Percentiles rank a stretch among this genome's conserved stretches.
Evolutionary conservation across 2,113 vertebrate genomes (phyloP).

Genomic region (Atrichornis clamosus): DNA sequence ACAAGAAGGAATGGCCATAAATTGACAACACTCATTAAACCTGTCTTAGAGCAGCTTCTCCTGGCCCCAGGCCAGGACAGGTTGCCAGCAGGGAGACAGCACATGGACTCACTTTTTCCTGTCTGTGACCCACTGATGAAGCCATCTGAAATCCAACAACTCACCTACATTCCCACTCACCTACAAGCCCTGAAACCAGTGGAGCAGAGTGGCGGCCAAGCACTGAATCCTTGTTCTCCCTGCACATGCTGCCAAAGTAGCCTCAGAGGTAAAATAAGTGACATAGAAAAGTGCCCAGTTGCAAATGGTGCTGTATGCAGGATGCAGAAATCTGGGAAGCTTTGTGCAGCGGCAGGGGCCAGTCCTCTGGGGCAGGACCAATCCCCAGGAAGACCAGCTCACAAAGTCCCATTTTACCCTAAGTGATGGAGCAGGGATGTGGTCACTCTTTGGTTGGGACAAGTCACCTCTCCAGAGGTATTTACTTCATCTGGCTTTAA

Average conservation of each 20-base stretch:
- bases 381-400: background rate
- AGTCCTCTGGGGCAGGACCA: background rate
- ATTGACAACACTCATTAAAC: background rate
- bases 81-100: background rate
- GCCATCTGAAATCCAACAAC: background rate
- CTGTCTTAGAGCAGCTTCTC: background rate
- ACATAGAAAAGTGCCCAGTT: background rate
- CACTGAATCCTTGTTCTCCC: background rate
- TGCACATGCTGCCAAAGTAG: background rate
- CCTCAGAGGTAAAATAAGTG: background rate
- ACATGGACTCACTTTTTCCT: background rate
- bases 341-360: too few relatives aligned
- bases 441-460: background rate
- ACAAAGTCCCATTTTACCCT: background rate
- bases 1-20: background rate
- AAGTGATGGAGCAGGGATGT: background rate
- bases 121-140: background rate
- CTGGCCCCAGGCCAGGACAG: background rate
- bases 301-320: background rate
- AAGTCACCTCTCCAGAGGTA: background rate
- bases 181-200: background rate
- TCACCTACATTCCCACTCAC: background rate
- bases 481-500: background rate
- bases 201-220: fast-evolving
- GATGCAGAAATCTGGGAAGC: background rate